Conservation (phyloP, 30 jellyfish, hydroid and myxozoan species). For the Aurelia aurita complex sp. Pacific region DNA sequence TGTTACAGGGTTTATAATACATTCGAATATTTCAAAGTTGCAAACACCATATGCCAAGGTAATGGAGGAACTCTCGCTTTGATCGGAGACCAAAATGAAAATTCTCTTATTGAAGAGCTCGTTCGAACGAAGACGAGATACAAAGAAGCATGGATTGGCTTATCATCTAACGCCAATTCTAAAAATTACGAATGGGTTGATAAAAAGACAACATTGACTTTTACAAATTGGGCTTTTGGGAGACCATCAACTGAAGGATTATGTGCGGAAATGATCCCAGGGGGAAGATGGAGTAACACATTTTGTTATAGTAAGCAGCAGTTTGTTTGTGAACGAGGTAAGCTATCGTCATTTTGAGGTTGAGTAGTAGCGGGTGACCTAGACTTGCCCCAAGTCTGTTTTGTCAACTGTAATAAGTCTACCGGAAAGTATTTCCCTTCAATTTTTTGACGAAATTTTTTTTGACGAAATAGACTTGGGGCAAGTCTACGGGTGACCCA, state of each 20-base stretch:
- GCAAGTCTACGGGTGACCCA: no score
- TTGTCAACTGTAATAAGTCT: no score
- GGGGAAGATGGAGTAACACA: constrained; percentile 63
- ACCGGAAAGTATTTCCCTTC: no score
- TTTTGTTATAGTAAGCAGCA: constrained; percentile 55
- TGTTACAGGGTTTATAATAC: constrained; percentile 64
- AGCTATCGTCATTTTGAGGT: background rate
- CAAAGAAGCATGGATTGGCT: constrained; percentile 80
- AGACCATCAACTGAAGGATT: constrained; percentile 36
- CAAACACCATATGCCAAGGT: constrained; percentile 39
- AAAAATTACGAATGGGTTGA: constrained; percentile 52
- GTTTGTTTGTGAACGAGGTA: constrained; percentile 71
- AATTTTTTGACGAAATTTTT: no score
- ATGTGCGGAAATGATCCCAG: constrained; percentile 66
- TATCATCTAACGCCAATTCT: background rate
- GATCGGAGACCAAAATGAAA: constrained; percentile 29
- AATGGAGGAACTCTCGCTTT: constrained; percentile 48
- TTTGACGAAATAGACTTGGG: no score
- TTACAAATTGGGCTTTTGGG: constrained; percentile 54
- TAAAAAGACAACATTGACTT: constrained; percentile 8
- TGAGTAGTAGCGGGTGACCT: no score
- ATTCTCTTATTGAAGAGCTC: constrained; percentile 12
- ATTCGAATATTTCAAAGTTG: constrained; percentile 61
- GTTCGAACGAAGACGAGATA: constrained; percentile 43
- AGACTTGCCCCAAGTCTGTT: no score